These are phyloP conservation scores for Xylota sylvarum DNA, from an alignment of 2,888 invertebrate species.

Conservation along the genomic window DNA sequence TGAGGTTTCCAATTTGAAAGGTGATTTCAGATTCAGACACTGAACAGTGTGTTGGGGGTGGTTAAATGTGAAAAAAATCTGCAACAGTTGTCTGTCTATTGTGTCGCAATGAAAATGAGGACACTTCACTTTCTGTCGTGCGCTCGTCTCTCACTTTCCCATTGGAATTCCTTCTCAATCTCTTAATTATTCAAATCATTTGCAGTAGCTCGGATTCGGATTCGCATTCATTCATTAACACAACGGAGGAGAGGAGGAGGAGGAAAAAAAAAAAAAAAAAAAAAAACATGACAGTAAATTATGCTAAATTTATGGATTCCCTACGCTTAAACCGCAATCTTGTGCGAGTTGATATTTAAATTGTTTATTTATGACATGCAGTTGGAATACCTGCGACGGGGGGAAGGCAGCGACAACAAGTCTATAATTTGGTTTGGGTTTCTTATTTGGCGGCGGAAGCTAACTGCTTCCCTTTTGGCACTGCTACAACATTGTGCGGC, in stretches of 20 bases:
- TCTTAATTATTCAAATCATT: constrained; percentile 39
- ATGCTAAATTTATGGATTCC: constrained; percentile 69
- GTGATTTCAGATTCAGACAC: constrained; percentile 5
- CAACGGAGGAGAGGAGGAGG: constrained; percentile 1
- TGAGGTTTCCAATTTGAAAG: constrained; percentile 33
- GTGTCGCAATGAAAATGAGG: constrained; percentile 1
- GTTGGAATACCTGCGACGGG: background rate
- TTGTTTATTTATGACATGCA: constrained; percentile 69
- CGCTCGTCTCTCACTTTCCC: constrained; percentile 6
- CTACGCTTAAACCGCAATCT: constrained; percentile 42
- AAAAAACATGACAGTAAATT: constrained; percentile 50
- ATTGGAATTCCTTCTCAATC: constrained; percentile 9
- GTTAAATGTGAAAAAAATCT: constrained; percentile 10
- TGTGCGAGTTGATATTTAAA: constrained; percentile 51
- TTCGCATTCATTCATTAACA: constrained; percentile 35
- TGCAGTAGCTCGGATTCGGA: constrained; percentile 23
- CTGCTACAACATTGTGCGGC: constrained; percentile 10
- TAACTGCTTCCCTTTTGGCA: constrained; percentile 40
- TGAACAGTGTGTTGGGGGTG: background rate
- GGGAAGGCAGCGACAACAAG: constrained; percentile 40
- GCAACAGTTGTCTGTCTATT: constrained; percentile 9
- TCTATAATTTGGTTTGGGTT: constrained; percentile 54
- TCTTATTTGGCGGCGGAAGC: constrained; percentile 55
- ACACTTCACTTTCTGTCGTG: constrained; percentile 53
- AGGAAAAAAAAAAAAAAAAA: constrained; percentile 17